These are phyloP conservation scores for Solenopsis fugax DNA, from an alignment of 1,140 invertebrate species.

Conservation along the genomic window DNA sequence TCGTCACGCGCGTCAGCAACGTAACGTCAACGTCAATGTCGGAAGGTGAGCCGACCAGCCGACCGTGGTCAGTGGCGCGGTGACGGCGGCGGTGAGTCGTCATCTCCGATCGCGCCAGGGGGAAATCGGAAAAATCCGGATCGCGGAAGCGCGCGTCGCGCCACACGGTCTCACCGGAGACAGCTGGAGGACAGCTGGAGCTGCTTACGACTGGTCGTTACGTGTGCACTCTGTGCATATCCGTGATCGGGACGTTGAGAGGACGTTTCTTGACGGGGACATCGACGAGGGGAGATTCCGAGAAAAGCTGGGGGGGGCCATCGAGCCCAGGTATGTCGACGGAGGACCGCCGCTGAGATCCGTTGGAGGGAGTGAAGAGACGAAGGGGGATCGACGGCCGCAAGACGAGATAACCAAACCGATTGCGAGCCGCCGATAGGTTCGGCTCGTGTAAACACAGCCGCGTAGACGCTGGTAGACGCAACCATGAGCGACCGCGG, in stretches of 20 bases:
- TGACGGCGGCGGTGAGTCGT: background rate
- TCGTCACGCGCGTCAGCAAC: background rate
- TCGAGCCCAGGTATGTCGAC: background rate
- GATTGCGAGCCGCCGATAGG: background rate
- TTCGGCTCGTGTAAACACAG: conserved; percentile 33
- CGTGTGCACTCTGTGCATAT: too few relatives aligned
- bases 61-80: background rate
- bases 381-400: background rate
- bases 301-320: background rate
- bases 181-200: conserved; percentile 29
- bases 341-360: background rate
- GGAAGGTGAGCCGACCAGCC: background rate
- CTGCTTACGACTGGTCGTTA: background rate
- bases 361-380: background rate
- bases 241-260: background rate
- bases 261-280: background rate
- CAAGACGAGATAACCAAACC: conserved; percentile 31
- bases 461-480: background rate
- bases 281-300: background rate
- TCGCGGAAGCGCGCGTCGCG: background rate
- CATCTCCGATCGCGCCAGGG: background rate
- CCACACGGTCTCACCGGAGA: conserved; percentile 14
- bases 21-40: background rate
- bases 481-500: background rate
- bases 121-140: conserved; percentile 1